These are phyloP conservation scores for Syngnathoides biaculeatus DNA, from an alignment of 2,113 vertebrate species.

Conservation along the genomic window DNA sequence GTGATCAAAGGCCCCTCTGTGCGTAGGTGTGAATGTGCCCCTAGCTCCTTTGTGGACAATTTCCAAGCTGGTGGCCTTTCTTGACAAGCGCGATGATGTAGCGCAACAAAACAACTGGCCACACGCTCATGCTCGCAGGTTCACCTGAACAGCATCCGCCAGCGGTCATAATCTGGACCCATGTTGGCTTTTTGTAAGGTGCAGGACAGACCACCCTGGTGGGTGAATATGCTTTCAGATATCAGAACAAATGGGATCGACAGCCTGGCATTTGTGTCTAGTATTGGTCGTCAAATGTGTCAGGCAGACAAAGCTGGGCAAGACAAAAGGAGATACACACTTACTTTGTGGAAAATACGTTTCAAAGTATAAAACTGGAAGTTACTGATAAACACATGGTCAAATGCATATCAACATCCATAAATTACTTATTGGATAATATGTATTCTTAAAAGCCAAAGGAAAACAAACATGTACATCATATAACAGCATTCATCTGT, in stretches of 20 bases:
- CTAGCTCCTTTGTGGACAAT: conserved; percentile 54
- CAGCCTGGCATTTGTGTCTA: conserved; percentile 43
- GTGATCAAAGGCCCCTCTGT: conserved; percentile 53
- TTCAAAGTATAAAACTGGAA: conserved; percentile 17
- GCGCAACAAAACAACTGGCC: conserved; percentile 57
- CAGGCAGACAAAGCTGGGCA: conserved; percentile 27
- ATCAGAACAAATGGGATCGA: conserved; percentile 34
- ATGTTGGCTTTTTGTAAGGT: conserved; percentile 28
- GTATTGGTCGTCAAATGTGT: conserved; percentile 37
- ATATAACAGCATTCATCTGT: neutral
- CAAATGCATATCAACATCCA: neutral
- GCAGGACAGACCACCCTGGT: conserved; percentile 57
- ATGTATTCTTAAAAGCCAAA: neutral
- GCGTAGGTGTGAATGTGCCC: conserved; percentile 60
- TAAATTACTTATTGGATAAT: neutral
- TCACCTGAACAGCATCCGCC: conserved; percentile 21
- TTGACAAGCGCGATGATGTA: conserved; percentile 59
- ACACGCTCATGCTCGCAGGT: conserved; percentile 41
- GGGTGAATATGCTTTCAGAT: conserved; percentile 44
- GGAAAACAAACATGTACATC: neutral
- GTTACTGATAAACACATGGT: too few relatives aligned
- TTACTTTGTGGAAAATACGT: conserved; percentile 21
- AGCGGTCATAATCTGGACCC: conserved; percentile 12
- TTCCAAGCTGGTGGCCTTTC: conserved; percentile 43
- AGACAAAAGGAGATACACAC: conserved; percentile 20